Evolutionary conservation across 1,140 invertebrate genomes (phyloP), one percentile per base, ranked within the genome.

Genomic region (Palaemon carinicauda): DNA sequence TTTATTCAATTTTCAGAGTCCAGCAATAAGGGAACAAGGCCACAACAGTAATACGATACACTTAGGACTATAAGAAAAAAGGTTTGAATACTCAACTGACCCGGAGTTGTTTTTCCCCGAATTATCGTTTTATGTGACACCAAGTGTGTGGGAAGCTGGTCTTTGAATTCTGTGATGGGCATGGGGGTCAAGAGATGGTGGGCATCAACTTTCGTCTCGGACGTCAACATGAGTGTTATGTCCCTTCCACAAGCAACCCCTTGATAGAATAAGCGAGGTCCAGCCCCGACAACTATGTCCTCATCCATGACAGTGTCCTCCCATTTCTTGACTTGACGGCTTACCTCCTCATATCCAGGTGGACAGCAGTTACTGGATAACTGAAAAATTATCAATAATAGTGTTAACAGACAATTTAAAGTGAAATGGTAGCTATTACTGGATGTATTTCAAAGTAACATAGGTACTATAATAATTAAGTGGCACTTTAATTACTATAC

Each of bases 81-180:
- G 3, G 9, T 29, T 27, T 12, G 60, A 14, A 14, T n/a, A n/a
- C n/a, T 41, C 60, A 31, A 56, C 83, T 74, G 19, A 86, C 83
- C 83, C n/a, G 17, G 83, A 17, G 77, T 73, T 27, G 78, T 50
- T 21, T 80, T 73, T 9, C 83, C 77, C 56, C 83, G 73, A 19
- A 53, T 53, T 15, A 54, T 79, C 7, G 56, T 54, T 3, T 73
- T 24, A 27, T 92, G 91, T 10, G 79, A 74, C 5, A 91, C 90
- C 89, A 95, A 94, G 88, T 94, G 93, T 27, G 93, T 91, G 17
- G 95, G 94, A 33, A 96, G 94, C 85, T 94, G 90, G 90, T 96
- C 95, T 90, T 94, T 95, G 91, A 96, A 96, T 91, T 96, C 95
- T 10, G 95, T 95, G 50, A 96, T 93, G 7, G 96, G 95, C 84